Conservation (phyloP, 2,113 vertebrate species). For the Excalfactoria chinensis region DNA sequence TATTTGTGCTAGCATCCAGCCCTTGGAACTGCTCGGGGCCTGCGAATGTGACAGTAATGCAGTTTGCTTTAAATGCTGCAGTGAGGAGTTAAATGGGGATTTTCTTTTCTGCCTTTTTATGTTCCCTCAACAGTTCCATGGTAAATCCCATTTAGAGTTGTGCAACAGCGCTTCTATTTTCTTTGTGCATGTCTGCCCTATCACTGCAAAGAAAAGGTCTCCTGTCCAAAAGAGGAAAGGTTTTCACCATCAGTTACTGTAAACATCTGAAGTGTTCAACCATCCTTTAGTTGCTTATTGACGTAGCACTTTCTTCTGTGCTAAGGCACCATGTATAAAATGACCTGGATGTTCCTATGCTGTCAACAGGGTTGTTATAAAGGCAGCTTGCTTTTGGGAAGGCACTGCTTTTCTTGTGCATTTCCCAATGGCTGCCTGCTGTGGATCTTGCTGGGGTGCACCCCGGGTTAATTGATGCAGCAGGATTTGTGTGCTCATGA, state of each 20-base stretch:
- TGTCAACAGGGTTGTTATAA: neutral
- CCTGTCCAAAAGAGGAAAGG: neutral
- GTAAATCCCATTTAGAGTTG: neutral
- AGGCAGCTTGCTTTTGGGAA: neutral
- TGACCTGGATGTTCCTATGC: neutral
- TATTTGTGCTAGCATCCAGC: neutral
- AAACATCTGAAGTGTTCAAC: neutral
- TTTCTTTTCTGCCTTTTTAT: neutral
- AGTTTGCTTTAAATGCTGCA: neutral
- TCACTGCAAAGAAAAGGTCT: neutral
- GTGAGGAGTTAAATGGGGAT: neutral
- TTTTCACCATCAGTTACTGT: neutral
- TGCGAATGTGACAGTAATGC: neutral
- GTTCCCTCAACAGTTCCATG: neutral
- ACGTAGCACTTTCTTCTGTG: neutral
- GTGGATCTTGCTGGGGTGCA: neutral
- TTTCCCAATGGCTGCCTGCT: neutral
- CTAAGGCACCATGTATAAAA: no score
- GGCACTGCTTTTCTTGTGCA: neutral
- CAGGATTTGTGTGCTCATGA: rapidly evolving
- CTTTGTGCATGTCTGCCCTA: neutral
- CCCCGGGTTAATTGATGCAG: neutral
- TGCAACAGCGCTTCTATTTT: neutral
- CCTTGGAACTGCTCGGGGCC: neutral
- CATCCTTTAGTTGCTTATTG: neutral